Evolutionary conservation across 2,888 invertebrate genomes (phyloP), one percentile per base, ranked within the genome.

Genomic region (Pollenia labialis): DNA sequence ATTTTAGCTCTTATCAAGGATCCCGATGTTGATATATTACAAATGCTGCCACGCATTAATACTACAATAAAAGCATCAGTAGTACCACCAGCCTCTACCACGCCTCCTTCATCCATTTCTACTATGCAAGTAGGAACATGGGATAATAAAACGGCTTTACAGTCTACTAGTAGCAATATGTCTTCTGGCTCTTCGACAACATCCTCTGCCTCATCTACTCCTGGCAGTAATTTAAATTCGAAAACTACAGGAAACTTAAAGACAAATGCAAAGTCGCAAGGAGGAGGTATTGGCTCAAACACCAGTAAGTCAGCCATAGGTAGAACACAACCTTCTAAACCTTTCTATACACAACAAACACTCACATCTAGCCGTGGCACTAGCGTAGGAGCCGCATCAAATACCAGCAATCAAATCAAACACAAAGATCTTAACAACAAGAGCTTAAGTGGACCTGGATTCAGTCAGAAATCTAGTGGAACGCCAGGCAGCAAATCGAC

Each of bases 1-100:
- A 99, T 99, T 89, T 96, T 97, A 60, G 96, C 98, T 11, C 95
- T 99, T 91, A 97, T 99, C 91, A 97, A 98, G 93, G 99, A 99
- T 94, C 98, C 98, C 7, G 99, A 99, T 90, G 97, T 97, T 3
- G 98, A 98, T 93, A 97, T 98, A 89, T 94, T 96, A 89, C 96
- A 96, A 92, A 96, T 98, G 94, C 93, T 98, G 91, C 96, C 97
- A 79, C 95, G 96, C 48, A 92, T 92, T 14, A 93, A 93, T 74
- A 91, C 92, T 18, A 93, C 92, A 85, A 91, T 93, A 40, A 93
- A 93, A 74, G 91, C 89, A 48, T 81, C 87, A 62, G 71, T 87
- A 0, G 23, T 88, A 23, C 87, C 90, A 3, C 87, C 87, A 14
- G 56, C 84, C n/a, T 74, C 84, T 44, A 68, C 80, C 10, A 79